Evolutionary conservation across 1,140 invertebrate genomes (phyloP).

Genomic region (Pemphigus obesinymphae): DNA sequence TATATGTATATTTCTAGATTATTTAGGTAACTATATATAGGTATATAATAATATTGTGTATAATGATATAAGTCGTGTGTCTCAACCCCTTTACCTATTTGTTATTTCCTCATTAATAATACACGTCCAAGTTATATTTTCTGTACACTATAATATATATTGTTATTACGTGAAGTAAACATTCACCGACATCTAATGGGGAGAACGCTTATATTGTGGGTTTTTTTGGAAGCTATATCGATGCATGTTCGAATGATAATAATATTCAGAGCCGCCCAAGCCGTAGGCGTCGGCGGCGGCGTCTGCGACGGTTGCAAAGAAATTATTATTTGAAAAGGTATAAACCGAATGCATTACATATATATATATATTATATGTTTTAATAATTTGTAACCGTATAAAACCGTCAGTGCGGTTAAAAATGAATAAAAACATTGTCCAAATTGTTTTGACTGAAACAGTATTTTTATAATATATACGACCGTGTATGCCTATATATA

Average conservation of each 20-base stretch:
- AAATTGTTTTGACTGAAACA: conserved; percentile 17
- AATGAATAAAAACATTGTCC: neutral
- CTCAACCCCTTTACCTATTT: no score
- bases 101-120: no score
- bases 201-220: neutral
- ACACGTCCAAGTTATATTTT: neutral
- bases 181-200: no score
- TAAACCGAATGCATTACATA: neutral
- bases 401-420: neutral
- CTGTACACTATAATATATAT: neutral
- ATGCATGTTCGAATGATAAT: neutral
- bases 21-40: no score
- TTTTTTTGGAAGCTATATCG: neutral
- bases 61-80: no score
- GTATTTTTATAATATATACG: neutral
- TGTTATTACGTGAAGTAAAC: no score
- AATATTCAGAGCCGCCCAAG: neutral
- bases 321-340: neutral
- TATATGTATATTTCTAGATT: no score
- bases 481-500: neutral
- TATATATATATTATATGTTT: neutral
- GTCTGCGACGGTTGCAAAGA: neutral
- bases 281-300: neutral
- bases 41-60: no score
- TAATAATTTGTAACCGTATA: conserved; percentile 20